A percentile compares a stretch with the other conserved stretches of the same genome.
phyloP scores from a whole-genome alignment of 2,888 invertebrate species.

The Eupithecia pulchellata region DNA sequence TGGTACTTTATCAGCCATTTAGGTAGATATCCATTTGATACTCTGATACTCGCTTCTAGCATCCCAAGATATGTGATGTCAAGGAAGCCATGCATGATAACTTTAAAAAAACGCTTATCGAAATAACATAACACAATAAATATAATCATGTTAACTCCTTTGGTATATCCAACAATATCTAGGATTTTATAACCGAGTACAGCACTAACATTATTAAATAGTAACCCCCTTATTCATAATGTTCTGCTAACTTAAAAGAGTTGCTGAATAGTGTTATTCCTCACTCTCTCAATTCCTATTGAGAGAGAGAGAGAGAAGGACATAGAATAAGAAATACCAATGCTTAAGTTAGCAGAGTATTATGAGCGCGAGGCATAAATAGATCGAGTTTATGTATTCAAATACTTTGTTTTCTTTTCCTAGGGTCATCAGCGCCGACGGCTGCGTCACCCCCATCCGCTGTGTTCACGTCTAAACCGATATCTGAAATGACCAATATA shows the following conservation, averaged over 20 bases:
- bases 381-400: not conserved
- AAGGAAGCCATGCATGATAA: not conserved
- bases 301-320: no score
- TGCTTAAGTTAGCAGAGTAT: no score
- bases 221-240: no score
- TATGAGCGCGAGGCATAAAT: no score
- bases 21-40: not conserved
- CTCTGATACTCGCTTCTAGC: not conserved
- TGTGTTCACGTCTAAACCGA: conserved; percentile 67
- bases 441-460: conserved; percentile 51
- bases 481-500: conserved; percentile 63
- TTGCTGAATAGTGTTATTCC: no score
- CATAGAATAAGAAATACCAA: no score
- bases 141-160: no score
- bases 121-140: no score
- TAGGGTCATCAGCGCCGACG: conserved; percentile 52
- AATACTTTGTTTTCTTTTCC: not conserved
- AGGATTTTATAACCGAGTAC: not conserved
- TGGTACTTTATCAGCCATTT: not conserved
- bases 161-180: no score
- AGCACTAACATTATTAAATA: not conserved
- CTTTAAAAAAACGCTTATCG: no score
- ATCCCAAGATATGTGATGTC: not conserved
- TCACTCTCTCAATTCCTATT: no score
- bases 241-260: no score